These are phyloP conservation scores for Mastigias papua DNA, from an alignment of 30 jellyfish, hydroid and myxozoan genomes.

Conservation along the genomic window DNA sequence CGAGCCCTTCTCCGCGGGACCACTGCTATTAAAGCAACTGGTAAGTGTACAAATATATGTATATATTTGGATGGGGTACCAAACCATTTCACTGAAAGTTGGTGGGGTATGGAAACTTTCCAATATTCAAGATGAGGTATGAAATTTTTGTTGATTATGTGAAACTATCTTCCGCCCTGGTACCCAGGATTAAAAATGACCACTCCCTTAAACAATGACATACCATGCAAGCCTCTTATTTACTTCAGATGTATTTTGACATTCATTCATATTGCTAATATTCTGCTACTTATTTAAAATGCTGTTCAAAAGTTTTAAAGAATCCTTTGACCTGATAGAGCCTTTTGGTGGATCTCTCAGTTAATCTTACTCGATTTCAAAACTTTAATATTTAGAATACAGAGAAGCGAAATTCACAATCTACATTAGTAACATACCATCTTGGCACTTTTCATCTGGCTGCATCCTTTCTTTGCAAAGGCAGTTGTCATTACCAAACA, in stretches of 20 bases:
- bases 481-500: constrained; percentile 50
- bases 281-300: too few relatives aligned
- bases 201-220: background rate
- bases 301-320: too few relatives aligned
- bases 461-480: constrained; percentile 62
- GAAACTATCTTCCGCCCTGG: background rate
- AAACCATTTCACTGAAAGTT: background rate
- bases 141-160: background rate
- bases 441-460: constrained; percentile 15
- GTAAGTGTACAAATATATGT: background rate
- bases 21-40: too few relatives aligned
- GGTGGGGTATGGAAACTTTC: background rate
- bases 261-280: too few relatives aligned
- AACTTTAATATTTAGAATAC: too few relatives aligned
- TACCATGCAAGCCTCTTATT: too few relatives aligned
- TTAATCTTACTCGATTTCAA: too few relatives aligned
- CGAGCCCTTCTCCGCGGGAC: too few relatives aligned
- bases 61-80: background rate
- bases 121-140: background rate
- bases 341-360: too few relatives aligned
- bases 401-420: background rate
- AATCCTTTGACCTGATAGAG: too few relatives aligned
- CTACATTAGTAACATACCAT: background rate
- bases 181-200: background rate
- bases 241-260: too few relatives aligned